Evolutionary conservation across 2,888 invertebrate genomes (phyloP), one percentile per base, ranked within the genome.

Genomic region (Ophioninae sp.): DNA sequence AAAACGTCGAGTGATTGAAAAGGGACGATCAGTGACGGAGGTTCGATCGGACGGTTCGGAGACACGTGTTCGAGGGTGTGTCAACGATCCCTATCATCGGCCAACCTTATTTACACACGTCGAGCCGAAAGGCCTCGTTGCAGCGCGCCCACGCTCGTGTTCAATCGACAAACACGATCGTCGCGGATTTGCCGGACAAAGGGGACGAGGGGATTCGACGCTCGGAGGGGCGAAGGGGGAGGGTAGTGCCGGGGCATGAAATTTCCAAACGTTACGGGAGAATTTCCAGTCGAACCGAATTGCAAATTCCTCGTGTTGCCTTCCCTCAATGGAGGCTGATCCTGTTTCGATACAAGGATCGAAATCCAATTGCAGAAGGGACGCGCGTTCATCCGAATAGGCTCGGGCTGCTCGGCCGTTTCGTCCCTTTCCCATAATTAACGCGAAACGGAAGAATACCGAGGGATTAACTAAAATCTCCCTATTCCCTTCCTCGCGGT

Each of bases 71-170:
- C 85, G 85, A 62, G 75, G 76, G 85, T 85, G 83, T 86, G 87
- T 88, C 87, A 88, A 89, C 86, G 87, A 87, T 86, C 86, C 86
- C 88, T 85, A 88, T 89, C 88, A 89, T 86, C 79, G 85, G 86
- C 85, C 85, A 83, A 85, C 85, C 88, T 86, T 89, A 87, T 89
- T 88, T 88, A 83, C 88, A 44, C 30, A 83, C 75, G 83, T 86
- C 85, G 84, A 86, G 86, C 85, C 78, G 37, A 57, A 79, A 79
- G 78, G 59, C 50, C 41, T 75, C 57, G 67, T 37, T 7, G 50
- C n/a, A 44, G 44, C n/a, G 50, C 17, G 20, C 30, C 30, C 30
- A 30, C 2, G 30, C 50, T 13, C 50, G 50, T 10, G n/a, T 37
- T 39, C 39, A 37, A 39, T 39, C 67, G 37, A 67, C 67, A 39